Evolutionary conservation across 2,888 invertebrate species (phyloP).

Genomic region (Hyles lineata): DNA sequence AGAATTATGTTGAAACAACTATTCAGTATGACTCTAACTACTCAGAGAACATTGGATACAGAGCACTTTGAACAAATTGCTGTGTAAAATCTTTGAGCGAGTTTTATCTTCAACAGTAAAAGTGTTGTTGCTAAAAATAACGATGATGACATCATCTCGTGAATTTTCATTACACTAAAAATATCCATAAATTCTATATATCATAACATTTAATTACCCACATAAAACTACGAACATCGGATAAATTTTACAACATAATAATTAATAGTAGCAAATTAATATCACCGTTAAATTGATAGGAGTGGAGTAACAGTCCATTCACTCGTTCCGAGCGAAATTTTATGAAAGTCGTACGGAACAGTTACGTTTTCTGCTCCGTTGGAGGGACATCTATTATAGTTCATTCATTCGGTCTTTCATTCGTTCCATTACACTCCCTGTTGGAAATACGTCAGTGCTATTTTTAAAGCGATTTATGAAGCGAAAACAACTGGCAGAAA

Average conservation of each 20-base stretch:
- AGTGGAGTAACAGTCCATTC: slow-evolving; percentile 5
- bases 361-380: slow-evolving; percentile 31
- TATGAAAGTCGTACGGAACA: slow-evolving; percentile 40
- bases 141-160: too few species aligned
- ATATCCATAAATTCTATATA: too few species aligned
- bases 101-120: too few species aligned
- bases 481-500: slow-evolving; percentile 16
- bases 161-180: too few species aligned
- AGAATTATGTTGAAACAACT: too few species aligned
- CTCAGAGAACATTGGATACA: too few species aligned
- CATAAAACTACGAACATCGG: not conserved
- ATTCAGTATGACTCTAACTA: too few species aligned
- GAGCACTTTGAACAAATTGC: too few species aligned
- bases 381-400: slow-evolving; percentile 32
- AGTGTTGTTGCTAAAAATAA: too few species aligned
- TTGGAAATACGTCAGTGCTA: slow-evolving; percentile 16
- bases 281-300: slow-evolving; percentile 8
- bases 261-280: slow-evolving; percentile 4
- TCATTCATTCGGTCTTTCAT: slow-evolving; percentile 31
- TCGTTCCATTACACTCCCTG: slow-evolving; percentile 26
- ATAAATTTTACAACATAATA: slow-evolving; percentile 17
- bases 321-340: slow-evolving; percentile 36
- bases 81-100: too few species aligned
- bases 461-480: slow-evolving; percentile 24
- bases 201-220: too few species aligned